Evolutionary conservation across 37 sponge, comb jelly and placozoan genomes (phyloP).

Genomic region (Diacarnus erythraeanus): DNA sequence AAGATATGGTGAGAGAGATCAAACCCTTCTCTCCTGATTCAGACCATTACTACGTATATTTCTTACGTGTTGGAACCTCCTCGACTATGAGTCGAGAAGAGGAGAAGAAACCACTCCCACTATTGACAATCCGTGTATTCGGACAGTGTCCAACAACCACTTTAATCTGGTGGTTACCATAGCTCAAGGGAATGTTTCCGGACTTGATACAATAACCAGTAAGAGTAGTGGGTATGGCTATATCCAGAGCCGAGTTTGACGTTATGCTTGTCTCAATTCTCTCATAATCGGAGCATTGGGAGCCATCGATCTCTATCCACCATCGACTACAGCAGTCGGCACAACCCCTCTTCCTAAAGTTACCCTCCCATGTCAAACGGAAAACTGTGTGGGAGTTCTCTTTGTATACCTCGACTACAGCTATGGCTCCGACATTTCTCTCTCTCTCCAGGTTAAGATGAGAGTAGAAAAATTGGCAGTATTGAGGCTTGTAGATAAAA

Average conservation of each 20-base stretch:
- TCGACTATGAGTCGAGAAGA: slow-evolving; percentile 61
- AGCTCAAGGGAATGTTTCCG: slow-evolving; percentile 8
- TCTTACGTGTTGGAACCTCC: slow-evolving; percentile 53
- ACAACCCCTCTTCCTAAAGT: slow-evolving; percentile 64
- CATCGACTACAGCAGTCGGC: slow-evolving; percentile 58
- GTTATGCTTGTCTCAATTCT: slow-evolving; percentile 41
- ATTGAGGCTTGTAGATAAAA: slow-evolving; percentile 52
- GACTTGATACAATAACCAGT: slow-evolving; percentile 42
- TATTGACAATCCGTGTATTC: slow-evolving; percentile 28
- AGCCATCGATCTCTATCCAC: slow-evolving; percentile 55
- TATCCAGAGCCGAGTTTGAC: slow-evolving; percentile 14
- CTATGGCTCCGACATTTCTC: slow-evolving; percentile 54
- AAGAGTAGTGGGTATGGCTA: slow-evolving; percentile 59
- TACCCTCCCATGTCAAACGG: slow-evolving; percentile 65
- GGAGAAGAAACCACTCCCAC: slow-evolving; percentile 51
- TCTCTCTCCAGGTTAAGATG: slow-evolving; percentile 42
- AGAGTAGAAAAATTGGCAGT: slow-evolving; percentile 59
- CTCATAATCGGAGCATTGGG: slow-evolving; percentile 38
- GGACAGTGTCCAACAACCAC: slow-evolving; percentile 55
- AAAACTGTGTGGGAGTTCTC: slow-evolving; percentile 45
- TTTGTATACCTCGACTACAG: slow-evolving; percentile 29
- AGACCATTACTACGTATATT: too few relatives aligned
- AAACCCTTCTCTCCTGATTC: too few relatives aligned
- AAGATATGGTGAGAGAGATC: too few relatives aligned
- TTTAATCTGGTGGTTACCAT: slow-evolving; percentile 16